A percentile compares a stretch with the other conserved stretches of the same genome.
Evolutionary conservation across 2,888 invertebrate genomes (phyloP).

Genomic region (Pristionchus exspectatus): DNA sequence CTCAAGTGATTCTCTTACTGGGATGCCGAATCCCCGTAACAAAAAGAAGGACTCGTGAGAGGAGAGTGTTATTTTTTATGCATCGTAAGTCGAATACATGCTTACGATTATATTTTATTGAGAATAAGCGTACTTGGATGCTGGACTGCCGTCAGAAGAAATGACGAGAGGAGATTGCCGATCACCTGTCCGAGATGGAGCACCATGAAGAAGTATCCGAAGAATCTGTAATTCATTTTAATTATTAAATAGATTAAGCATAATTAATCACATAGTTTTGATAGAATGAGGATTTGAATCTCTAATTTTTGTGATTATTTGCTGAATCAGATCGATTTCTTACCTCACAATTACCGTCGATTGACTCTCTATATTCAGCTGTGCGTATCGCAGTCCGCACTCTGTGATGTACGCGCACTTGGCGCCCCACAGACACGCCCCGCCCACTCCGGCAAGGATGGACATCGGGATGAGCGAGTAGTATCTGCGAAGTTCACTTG

Average conservation of each 20-base stretch:
- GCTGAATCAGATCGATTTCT: background rate
- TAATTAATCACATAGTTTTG: background rate
- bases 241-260: background rate
- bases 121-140: background rate
- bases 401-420: constrained; percentile 97
- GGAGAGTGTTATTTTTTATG: constrained; percentile 85
- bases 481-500: too few relatives aligned
- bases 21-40: constrained; percentile 59
- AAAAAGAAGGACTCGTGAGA: constrained; percentile 87
- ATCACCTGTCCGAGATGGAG: constrained; percentile 96
- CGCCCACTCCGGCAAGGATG: constrained; percentile 93
- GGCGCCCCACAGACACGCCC: constrained; percentile 98
- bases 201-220: constrained; percentile 98
- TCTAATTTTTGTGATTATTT: background rate
- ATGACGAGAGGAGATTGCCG: constrained; percentile 95
- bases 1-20: background rate
- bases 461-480: constrained; percentile 86
- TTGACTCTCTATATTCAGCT: constrained; percentile 85
- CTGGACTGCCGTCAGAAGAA: constrained; percentile 71
- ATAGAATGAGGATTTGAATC: background rate
- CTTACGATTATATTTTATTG: background rate
- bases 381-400: constrained; percentile 92
- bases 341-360: constrained; percentile 90
- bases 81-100: too few relatives aligned
- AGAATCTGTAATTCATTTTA: constrained; percentile 84